A percentile compares a stretch with the other conserved stretches of the same genome.
Evolutionary conservation across 1,140 invertebrate species (phyloP).

Genomic region (Drosophila paulistorum): DNA sequence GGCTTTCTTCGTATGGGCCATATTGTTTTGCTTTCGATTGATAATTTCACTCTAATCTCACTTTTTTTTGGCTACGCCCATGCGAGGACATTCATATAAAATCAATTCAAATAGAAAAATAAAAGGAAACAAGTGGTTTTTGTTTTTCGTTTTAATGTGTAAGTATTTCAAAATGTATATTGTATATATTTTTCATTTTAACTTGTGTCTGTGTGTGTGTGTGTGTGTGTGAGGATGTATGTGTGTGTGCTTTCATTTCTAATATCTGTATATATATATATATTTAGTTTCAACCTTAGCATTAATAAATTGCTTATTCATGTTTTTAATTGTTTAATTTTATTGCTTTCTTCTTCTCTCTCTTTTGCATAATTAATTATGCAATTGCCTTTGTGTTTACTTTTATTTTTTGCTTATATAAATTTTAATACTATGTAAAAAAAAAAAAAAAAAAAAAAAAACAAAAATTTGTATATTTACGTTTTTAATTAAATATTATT

Average conservation of each 20-base stretch:
- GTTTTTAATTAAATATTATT: conserved; percentile 70
- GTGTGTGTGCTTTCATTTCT: conserved; percentile 15
- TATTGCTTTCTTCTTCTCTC: conserved; percentile 66
- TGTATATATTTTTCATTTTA: conserved; percentile 9
- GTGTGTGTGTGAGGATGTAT: conserved; percentile 31
- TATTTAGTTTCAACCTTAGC: conserved; percentile 20
- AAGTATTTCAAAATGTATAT: conserved; percentile 19
- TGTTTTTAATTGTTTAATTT: conserved; percentile 64
- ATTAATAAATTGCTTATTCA: conserved; percentile 76
- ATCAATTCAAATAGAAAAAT: conserved; percentile 23
- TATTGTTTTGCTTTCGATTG: background rate
- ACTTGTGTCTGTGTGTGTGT: conserved; percentile 34
- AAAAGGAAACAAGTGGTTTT: conserved; percentile 47
- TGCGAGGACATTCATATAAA: background rate
- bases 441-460: conserved; percentile 54
- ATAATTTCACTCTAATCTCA: background rate
- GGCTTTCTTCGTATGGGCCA: no score
- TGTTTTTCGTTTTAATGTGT: conserved; percentile 45
- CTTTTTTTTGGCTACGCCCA: background rate
- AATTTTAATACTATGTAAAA: conserved; percentile 71
- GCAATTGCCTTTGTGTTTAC: conserved; percentile 21
- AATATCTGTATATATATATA: conserved; percentile 6
- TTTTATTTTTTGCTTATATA: conserved; percentile 33
- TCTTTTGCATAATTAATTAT: conserved; percentile 39
- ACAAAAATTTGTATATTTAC: conserved; percentile 22